A percentile compares a stretch with the other conserved stretches of the same genome.
Conservation (phyloP, 2,113 vertebrate species). For the Burhinus oedicnemus region DNA sequence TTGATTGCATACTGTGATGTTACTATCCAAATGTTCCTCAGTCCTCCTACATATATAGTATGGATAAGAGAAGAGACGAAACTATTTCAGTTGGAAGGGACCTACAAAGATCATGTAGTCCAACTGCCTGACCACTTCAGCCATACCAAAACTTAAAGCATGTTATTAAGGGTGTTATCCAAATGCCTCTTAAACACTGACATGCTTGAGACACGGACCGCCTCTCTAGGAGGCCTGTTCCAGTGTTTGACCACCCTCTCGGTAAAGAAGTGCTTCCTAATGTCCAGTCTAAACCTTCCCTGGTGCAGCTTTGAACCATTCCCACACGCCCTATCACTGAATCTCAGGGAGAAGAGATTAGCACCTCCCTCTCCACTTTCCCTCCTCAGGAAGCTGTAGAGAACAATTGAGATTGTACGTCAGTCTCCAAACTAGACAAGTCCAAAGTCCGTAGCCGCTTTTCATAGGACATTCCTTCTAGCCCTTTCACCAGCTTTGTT, state of each 20-base stretch:
- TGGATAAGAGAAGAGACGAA: background rate
- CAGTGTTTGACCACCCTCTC: background rate
- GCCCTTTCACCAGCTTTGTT: background rate
- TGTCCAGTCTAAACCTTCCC: background rate
- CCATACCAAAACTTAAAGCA: background rate
- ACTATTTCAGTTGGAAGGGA: background rate
- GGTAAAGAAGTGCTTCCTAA: background rate
- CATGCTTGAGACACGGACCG: background rate
- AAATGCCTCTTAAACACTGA: background rate
- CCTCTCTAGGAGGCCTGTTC: background rate
- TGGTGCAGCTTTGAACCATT: background rate
- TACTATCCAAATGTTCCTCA: background rate
- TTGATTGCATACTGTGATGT: background rate
- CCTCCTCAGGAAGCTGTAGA: background rate
- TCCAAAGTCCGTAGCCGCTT: background rate
- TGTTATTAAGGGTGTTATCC: background rate
- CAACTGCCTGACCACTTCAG: background rate
- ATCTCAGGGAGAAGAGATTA: background rate
- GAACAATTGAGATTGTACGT: background rate
- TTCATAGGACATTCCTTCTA: background rate
- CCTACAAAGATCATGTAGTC: background rate
- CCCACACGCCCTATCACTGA: too few relatives aligned
- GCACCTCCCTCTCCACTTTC: background rate
- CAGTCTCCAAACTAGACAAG: background rate
- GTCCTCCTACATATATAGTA: background rate